These are phyloP conservation scores for Morpho achilles DNA, from an alignment of 2,888 invertebrate genomes.

Conservation along the genomic window DNA sequence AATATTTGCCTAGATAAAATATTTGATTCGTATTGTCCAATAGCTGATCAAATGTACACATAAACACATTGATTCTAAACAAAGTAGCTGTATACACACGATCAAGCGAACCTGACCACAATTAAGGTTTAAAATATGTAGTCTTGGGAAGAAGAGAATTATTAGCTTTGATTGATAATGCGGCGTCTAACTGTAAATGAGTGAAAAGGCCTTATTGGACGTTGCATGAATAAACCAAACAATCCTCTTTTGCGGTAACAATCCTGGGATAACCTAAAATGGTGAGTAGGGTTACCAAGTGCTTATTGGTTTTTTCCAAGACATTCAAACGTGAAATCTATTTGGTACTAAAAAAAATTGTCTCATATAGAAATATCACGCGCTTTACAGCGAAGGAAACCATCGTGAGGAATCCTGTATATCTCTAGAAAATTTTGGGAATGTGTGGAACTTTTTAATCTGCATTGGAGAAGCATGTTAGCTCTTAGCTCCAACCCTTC, in stretches of 20 bases:
- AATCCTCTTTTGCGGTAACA: slow-evolving; percentile 20
- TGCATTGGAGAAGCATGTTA: too few relatives aligned
- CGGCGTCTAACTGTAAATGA: slow-evolving; percentile 15
- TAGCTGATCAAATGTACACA: too few relatives aligned
- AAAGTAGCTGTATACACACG: neutral
- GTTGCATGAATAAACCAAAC: slow-evolving; percentile 25
- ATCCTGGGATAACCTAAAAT: slow-evolving; percentile 19
- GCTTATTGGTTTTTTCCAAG: neutral
- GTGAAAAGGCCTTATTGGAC: slow-evolving; percentile 16
- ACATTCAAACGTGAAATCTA: neutral
- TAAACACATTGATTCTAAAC: too few relatives aligned
- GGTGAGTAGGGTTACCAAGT: slow-evolving; percentile 22
- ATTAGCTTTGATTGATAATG: slow-evolving; percentile 14
- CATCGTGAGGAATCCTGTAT: too few relatives aligned
- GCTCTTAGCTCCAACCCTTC: too few relatives aligned
- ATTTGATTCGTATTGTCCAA: too few relatives aligned
- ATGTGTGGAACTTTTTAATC: too few relatives aligned
- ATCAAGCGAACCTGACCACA: neutral
- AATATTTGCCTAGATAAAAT: too few relatives aligned
- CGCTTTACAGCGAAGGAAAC: too few relatives aligned
- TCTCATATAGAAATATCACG: too few relatives aligned
- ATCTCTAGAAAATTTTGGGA: too few relatives aligned
- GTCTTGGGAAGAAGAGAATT: neutral
- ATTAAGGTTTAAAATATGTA: slow-evolving; percentile 7
- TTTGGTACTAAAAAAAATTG: neutral